Conservation (phyloP, 1,140 invertebrate species). For the Centruroides sculpturatus region DNA sequence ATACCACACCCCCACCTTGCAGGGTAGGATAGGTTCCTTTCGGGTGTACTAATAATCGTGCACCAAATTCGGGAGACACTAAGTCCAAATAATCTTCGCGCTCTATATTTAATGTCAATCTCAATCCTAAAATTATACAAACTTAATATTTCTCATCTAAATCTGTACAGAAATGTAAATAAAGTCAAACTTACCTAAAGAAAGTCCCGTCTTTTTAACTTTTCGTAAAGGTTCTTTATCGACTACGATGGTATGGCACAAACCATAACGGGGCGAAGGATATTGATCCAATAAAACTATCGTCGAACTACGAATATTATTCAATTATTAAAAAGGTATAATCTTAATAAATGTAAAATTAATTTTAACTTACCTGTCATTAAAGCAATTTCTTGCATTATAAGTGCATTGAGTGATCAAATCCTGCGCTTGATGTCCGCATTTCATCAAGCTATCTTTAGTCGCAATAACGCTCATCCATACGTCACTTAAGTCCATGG, state of each 20-base stretch:
- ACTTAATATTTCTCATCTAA: background rate
- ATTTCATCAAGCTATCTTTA: slow-evolving; percentile 15
- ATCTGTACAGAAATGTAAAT: background rate
- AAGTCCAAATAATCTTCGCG: slow-evolving; percentile 16
- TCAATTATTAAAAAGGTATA: background rate
- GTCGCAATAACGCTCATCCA: slow-evolving; percentile 17
- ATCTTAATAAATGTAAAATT: background rate
- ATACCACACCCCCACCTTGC: slow-evolving; percentile 15
- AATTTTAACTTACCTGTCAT: slow-evolving; percentile 6
- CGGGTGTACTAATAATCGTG: slow-evolving; percentile 14
- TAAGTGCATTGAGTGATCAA: slow-evolving; percentile 18
- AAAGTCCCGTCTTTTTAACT: slow-evolving; percentile 7
- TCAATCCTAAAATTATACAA: slow-evolving; percentile 4
- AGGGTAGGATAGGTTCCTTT: slow-evolving; percentile 12
- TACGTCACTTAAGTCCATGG: slow-evolving; percentile 15
- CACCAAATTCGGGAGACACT: slow-evolving; percentile 16
- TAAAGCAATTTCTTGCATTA: slow-evolving; percentile 16
- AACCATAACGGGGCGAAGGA: slow-evolving; percentile 11
- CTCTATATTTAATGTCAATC: slow-evolving; percentile 17
- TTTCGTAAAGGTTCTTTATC: slow-evolving; percentile 6
- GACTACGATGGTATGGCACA: slow-evolving; percentile 13
- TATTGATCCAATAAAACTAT: slow-evolving; percentile 4
- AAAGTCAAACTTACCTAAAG: slow-evolving; percentile 6
- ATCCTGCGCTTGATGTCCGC: slow-evolving; percentile 18
- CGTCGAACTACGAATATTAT: background rate